Evolutionary conservation across 2,888 invertebrate species (phyloP).

Genomic region (Thymelicus acteon): DNA sequence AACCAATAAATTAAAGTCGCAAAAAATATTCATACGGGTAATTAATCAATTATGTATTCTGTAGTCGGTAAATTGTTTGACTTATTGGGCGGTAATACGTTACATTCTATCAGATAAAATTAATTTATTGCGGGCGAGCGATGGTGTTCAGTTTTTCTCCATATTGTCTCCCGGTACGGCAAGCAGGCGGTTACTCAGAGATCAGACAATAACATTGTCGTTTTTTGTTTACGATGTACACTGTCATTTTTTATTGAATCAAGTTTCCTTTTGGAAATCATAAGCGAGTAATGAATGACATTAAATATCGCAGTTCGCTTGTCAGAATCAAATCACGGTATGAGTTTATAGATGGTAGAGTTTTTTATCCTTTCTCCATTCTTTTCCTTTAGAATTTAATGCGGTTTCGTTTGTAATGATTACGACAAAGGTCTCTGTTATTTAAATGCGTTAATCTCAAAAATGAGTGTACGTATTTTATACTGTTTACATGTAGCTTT

Average conservation of each 20-base stretch:
- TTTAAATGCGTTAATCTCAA: too few species aligned
- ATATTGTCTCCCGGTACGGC: constrained; percentile 19
- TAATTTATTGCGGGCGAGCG: constrained; percentile 24
- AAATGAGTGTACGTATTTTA: too few species aligned
- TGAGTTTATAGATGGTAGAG: neutral
- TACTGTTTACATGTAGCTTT: too few species aligned
- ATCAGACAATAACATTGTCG: neutral
- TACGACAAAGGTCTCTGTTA: too few species aligned
- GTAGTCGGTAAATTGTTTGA: constrained; percentile 14
- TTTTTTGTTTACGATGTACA: neutral
- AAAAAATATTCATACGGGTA: neutral
- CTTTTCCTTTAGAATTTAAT: too few species aligned
- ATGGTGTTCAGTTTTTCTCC: constrained; percentile 24
- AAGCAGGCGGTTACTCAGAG: neutral
- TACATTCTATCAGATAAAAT: constrained; percentile 32
- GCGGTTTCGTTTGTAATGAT: too few species aligned
- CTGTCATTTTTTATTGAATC: neutral
- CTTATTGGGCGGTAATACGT: constrained; percentile 27
- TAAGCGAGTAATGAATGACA: neutral
- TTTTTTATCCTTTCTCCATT: too few species aligned
- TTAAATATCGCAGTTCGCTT: neutral
- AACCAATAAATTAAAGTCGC: neutral
- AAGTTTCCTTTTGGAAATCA: neutral
- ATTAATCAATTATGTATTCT: constrained; percentile 15
- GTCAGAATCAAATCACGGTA: neutral